phyloP scores from a whole-genome alignment of 2,888 invertebrate species.

The Philonicus albiceps region DNA sequence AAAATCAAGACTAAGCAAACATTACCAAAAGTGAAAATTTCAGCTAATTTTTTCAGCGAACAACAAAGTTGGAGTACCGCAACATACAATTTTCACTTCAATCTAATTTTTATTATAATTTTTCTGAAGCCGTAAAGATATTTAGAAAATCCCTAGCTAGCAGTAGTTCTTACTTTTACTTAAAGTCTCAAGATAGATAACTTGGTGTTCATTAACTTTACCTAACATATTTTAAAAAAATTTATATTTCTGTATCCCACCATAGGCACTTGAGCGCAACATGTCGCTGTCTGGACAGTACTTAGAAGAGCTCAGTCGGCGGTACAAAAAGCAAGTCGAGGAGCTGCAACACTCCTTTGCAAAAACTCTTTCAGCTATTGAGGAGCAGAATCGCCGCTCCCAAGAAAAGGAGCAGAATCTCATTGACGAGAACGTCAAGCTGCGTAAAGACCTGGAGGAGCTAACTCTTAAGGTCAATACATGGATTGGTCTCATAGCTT shows the following conservation, averaged over 20 bases:
- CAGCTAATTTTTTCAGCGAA: too few relatives aligned
- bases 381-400: slow-evolving; percentile 74
- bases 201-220: neutral
- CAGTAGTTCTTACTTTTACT: neutral
- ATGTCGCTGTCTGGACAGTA: slow-evolving; percentile 97
- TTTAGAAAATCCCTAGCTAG: too few relatives aligned
- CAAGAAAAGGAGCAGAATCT: slow-evolving; percentile 80
- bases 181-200: neutral
- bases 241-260: slow-evolving; percentile 55
- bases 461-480: slow-evolving; percentile 69
- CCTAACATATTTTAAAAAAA: neutral
- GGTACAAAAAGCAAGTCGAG: slow-evolving; percentile 96
- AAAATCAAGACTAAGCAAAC: too few relatives aligned
- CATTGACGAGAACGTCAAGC: slow-evolving; percentile 76
- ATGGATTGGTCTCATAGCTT: slow-evolving; percentile 50
- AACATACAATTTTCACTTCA: too few relatives aligned
- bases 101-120: too few relatives aligned
- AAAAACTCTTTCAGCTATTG: slow-evolving; percentile 76
- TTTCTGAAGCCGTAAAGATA: too few relatives aligned
- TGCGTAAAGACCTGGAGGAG: slow-evolving; percentile 72
- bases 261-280: slow-evolving; percentile 90
- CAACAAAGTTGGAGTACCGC: too few relatives aligned
- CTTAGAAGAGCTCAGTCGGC: slow-evolving; percentile 91
- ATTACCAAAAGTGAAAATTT: too few relatives aligned
- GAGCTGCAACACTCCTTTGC: slow-evolving; percentile 89